Conservation (phyloP, 2,888 invertebrate genomes). For the Drosophila rubida region DNA sequence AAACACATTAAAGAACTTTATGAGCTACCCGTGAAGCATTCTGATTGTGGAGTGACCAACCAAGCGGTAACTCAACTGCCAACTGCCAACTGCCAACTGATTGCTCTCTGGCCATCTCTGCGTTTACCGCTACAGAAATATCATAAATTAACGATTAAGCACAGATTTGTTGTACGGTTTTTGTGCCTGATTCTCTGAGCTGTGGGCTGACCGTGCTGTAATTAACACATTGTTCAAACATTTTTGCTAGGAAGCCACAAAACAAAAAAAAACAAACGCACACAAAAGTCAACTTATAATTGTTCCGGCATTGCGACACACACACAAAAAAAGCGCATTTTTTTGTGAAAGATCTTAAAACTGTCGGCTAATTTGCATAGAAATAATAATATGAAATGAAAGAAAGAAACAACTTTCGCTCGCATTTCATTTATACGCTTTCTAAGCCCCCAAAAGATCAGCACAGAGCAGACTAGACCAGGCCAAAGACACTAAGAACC, state of each 20-base stretch:
- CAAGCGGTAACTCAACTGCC: conserved; percentile 49
- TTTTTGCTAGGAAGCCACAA: conserved; percentile 18
- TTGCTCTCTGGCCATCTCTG: conserved; percentile 21
- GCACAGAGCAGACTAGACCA: not conserved
- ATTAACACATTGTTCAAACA: conserved; percentile 74
- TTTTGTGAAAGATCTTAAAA: conserved; percentile 14
- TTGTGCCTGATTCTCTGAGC: conserved; percentile 20
- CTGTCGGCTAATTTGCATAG: conserved; percentile 65
- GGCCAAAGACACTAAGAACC: conserved; percentile 11
- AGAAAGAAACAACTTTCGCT: conserved; percentile 57
- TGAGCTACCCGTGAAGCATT: conserved; percentile 53
- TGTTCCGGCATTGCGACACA: conserved; percentile 33
- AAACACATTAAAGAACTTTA: conserved; percentile 52
- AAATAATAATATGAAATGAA: conserved; percentile 57
- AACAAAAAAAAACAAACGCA: conserved; percentile 7
- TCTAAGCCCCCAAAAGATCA: conserved; percentile 39
- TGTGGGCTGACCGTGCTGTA: conserved; percentile 49
- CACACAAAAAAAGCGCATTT: conserved; percentile 20
- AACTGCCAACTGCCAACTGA: conserved; percentile 13
- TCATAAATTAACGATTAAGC: conserved; percentile 79
- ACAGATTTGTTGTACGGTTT: conserved; percentile 69
- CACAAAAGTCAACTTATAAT: conserved; percentile 34
- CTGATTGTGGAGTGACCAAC: conserved; percentile 51
- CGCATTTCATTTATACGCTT: conserved; percentile 56
- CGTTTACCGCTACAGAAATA: conserved; percentile 68